A percentile compares a stretch with the other conserved stretches of the same genome.
phyloP scores from a whole-genome alignment of 1,140 invertebrate species.

The Drosophila kepulauana region DNA sequence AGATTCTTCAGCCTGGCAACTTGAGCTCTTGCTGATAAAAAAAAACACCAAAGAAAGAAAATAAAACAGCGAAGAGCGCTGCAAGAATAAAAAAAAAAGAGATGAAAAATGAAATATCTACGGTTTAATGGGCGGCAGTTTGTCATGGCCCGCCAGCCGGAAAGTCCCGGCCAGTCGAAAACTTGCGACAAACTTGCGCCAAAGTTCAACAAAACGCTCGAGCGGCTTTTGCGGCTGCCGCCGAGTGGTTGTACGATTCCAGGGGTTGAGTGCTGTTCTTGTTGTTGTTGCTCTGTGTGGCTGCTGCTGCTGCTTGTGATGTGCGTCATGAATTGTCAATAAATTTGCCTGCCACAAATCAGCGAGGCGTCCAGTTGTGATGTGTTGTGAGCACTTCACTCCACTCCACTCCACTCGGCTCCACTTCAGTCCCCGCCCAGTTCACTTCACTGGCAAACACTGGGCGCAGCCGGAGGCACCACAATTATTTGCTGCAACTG shows the following conservation, averaged over 20 bases:
- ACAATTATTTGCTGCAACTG: slow-evolving; percentile 78
- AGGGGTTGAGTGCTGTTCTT: background rate
- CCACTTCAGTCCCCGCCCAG: background rate
- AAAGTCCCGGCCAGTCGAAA: slow-evolving; percentile 46
- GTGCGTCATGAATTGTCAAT: slow-evolving; percentile 77
- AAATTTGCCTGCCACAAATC: slow-evolving; percentile 81
- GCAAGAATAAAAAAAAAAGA: background rate
- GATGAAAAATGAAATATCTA: slow-evolving; percentile 78
- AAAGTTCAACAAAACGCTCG: slow-evolving; percentile 79
- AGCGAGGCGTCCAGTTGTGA: slow-evolving; percentile 51
- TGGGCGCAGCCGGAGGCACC: slow-evolving; percentile 14
- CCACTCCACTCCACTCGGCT: background rate
- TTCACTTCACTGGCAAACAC: background rate
- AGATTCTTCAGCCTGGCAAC: slow-evolving; percentile 53
- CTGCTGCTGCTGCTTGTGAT: slow-evolving; percentile 16
- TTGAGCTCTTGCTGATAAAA: slow-evolving; percentile 29
- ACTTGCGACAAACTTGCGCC: slow-evolving; percentile 76
- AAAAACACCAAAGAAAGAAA: too few relatives aligned
- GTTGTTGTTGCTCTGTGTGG: background rate
- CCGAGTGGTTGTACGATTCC: slow-evolving; percentile 1
- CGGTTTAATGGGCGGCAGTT: slow-evolving; percentile 75
- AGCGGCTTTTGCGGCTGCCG: slow-evolving; percentile 48
- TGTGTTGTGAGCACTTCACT: background rate
- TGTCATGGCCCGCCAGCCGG: slow-evolving; percentile 70
- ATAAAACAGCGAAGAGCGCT: slow-evolving; percentile 2